Evolutionary conservation across 2,888 invertebrate species (phyloP).

Genomic region (Mesoligia furuncula): DNA sequence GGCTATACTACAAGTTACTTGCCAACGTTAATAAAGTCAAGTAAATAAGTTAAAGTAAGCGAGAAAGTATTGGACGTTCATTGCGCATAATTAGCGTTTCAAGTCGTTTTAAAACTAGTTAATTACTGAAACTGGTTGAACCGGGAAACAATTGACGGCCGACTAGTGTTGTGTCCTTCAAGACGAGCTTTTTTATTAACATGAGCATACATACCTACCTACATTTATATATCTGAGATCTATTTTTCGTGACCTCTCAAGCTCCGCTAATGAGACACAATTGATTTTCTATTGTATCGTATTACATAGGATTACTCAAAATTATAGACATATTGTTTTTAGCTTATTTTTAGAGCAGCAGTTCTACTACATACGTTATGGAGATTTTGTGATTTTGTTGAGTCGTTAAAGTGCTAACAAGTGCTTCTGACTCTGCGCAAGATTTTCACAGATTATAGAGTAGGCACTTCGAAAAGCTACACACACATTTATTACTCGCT

Average conservation of each 20-base stretch:
- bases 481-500: no score
- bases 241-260: not conserved
- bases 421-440: not conserved
- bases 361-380: not conserved
- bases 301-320: not conserved
- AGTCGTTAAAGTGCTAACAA: not conserved
- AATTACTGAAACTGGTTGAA: slow-evolving; percentile 63
- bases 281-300: no score
- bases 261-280: no score
- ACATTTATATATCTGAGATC: not conserved
- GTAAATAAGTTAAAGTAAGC: slow-evolving; percentile 57
- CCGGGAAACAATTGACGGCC: slow-evolving; percentile 64
- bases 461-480: not conserved
- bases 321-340: not conserved
- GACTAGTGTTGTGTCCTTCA: slow-evolving; percentile 61
- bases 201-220: not conserved
- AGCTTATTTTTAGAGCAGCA: not conserved
- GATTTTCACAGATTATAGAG: not conserved
- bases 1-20: slow-evolving; percentile 23
- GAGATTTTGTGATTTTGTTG: not conserved
- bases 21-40: slow-evolving; percentile 8
- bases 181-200: slow-evolving; percentile 33
- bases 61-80: slow-evolving; percentile 75
- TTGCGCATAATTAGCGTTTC: slow-evolving; percentile 70
- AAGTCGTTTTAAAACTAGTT: slow-evolving; percentile 59